A percentile compares a stretch with the other conserved stretches of the same genome.
These are phyloP conservation scores for Gambusia affinis DNA, from an alignment of 2,113 vertebrate genomes.

Conservation along the genomic window DNA sequence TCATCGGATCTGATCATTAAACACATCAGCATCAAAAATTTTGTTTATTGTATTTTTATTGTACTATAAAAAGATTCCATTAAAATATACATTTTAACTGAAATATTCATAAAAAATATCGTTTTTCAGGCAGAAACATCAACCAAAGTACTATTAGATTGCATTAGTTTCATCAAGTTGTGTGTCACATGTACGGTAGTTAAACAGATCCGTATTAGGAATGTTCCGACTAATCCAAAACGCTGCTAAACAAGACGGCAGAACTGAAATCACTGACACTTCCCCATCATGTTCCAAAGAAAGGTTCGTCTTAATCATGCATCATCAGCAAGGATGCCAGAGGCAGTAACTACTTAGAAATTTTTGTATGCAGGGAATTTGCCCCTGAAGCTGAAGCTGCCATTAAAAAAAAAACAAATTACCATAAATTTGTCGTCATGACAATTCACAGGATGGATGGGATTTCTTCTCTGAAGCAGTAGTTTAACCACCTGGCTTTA, in stretches of 20 bases:
- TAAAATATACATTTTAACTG: background rate
- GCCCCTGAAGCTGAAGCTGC: background rate
- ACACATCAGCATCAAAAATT: background rate
- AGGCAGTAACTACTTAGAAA: background rate
- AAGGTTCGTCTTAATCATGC: background rate
- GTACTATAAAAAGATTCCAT: no score
- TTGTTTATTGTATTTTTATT: no score
- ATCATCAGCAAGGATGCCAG: background rate
- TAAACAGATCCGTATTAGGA: no score
- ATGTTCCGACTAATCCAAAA: no score
- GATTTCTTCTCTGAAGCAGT: background rate
- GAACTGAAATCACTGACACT: no score
- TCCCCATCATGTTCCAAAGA: no score
- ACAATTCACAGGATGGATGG: no score
- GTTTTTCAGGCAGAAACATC: background rate
- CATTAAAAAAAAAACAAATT: background rate
- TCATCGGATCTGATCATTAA: slow-evolving; percentile 21
- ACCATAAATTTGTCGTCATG: no score
- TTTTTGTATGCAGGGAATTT: background rate
- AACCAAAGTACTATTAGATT: background rate
- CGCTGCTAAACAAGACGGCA: no score
- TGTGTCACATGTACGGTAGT: background rate
- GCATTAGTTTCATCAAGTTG: background rate
- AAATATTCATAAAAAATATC: background rate
- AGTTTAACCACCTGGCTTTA: background rate